Percentiles rank a stretch among this genome's conserved stretches.
Evolutionary conservation across 2,797 vertebrate species (phyloP).

Genomic region (Brachymystax lenok): DNA sequence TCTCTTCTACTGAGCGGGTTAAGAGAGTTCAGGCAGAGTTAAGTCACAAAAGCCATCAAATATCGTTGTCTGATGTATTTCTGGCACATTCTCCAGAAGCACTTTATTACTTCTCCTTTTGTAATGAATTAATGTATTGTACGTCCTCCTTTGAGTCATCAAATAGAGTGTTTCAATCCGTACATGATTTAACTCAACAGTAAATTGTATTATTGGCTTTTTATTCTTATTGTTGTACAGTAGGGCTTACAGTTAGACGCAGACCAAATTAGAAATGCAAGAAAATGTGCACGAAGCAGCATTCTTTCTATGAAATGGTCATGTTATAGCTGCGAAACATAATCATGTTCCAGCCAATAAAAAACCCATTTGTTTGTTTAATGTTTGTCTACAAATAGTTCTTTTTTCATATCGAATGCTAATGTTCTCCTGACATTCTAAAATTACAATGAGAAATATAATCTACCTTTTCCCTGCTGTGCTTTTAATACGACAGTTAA

Average conservation of each 20-base stretch:
- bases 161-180: neutral
- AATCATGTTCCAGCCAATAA: conserved; percentile 42
- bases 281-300: conserved; percentile 22
- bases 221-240: neutral
- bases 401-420: conserved; percentile 36
- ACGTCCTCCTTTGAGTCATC: neutral
- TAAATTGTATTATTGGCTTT: neutral
- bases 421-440: conserved; percentile 34
- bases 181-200: neutral
- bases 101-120: neutral
- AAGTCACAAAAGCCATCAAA: neutral
- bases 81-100: neutral
- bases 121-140: neutral
- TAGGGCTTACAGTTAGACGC: neutral
- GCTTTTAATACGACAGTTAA: conserved; percentile 22
- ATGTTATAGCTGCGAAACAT: conserved; percentile 23
- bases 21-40: neutral
- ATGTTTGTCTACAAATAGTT: conserved; percentile 40
- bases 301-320: conserved; percentile 29
- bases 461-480: conserved; percentile 22
- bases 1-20: neutral
- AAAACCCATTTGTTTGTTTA: conserved; percentile 43
- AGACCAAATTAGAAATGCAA: conserved; percentile 26
- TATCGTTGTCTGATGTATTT: neutral
- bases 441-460: conserved; percentile 36